Evolutionary conservation across 2,797 vertebrate species (phyloP).

Genomic region (Pipistrellus pipistrellus): DNA sequence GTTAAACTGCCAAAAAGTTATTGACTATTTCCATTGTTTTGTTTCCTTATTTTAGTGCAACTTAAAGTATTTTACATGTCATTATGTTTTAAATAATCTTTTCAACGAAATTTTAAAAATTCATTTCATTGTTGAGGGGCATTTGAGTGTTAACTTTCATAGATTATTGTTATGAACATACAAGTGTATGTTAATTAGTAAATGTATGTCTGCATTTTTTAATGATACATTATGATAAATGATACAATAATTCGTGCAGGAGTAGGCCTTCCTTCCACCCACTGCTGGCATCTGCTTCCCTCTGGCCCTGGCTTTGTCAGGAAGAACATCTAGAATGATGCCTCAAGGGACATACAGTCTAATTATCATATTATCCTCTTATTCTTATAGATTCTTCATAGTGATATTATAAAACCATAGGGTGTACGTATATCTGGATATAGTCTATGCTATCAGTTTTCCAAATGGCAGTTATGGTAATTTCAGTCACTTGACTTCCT

Average conservation of each 20-base stretch:
- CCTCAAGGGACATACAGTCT: too few relatives aligned
- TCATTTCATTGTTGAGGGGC: not conserved
- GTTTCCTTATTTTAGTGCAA: not conserved
- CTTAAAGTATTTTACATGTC: not conserved
- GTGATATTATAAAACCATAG: not conserved
- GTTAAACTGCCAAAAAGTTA: not conserved
- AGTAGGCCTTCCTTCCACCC: too few relatives aligned
- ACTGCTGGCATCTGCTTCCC: too few relatives aligned
- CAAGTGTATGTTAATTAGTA: not conserved
- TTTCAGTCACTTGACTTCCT: not conserved
- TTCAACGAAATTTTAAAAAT: not conserved
- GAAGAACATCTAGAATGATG: too few relatives aligned
- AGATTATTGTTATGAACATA: not conserved
- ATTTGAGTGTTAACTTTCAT: not conserved
- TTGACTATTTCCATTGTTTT: not conserved
- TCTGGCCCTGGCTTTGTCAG: too few relatives aligned
- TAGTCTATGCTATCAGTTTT: not conserved
- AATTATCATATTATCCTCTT: too few relatives aligned
- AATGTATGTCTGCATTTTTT: not conserved
- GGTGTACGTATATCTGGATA: not conserved
- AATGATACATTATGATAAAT: not conserved
- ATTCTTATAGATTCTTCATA: not conserved
- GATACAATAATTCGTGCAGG: too few relatives aligned
- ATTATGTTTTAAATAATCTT: not conserved
- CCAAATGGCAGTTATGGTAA: not conserved